phyloP scores from a whole-genome alignment of 2,113 vertebrate species.

The Euleptes europaea region DNA sequence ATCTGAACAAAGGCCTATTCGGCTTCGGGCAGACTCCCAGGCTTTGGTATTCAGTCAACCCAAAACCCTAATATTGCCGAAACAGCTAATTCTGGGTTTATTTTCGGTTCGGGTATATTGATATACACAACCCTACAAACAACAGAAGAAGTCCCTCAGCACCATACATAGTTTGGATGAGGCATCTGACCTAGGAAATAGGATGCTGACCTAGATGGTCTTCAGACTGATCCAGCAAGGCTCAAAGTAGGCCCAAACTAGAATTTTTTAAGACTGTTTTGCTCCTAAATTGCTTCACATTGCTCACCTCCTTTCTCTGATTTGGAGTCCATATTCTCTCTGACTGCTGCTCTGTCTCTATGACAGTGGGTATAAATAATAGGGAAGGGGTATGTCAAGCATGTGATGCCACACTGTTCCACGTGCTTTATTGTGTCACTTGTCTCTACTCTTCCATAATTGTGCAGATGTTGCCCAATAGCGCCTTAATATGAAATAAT shows the following conservation, averaged over 20 bases:
- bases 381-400: slow-evolving; percentile 3
- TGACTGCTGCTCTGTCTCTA: slow-evolving; percentile 28
- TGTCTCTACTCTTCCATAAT: slow-evolving; percentile 50
- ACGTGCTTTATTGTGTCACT: slow-evolving; percentile 5
- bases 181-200: too few relatives aligned
- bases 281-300: slow-evolving; percentile 51
- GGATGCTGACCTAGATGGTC: not conserved
- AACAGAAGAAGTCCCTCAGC: too few relatives aligned
- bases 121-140: too few relatives aligned
- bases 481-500: slow-evolving; percentile 40
- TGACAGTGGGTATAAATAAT: slow-evolving; percentile 32
- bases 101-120: too few relatives aligned
- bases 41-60: too few relatives aligned
- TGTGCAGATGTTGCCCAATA: slow-evolving; percentile 55
- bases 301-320: slow-evolving; percentile 47
- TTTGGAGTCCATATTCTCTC: slow-evolving; percentile 47
- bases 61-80: too few relatives aligned
- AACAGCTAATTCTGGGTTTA: too few relatives aligned
- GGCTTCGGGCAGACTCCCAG: too few relatives aligned
- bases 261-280: slow-evolving; percentile 35
- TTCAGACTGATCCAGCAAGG: not conserved
- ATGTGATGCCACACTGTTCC: slow-evolving; percentile 30
- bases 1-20: too few relatives aligned
- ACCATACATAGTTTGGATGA: not conserved
- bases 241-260: slow-evolving; percentile 51